Conservation (phyloP, 2,888 invertebrate genomes). For the Noctua comes region DNA sequence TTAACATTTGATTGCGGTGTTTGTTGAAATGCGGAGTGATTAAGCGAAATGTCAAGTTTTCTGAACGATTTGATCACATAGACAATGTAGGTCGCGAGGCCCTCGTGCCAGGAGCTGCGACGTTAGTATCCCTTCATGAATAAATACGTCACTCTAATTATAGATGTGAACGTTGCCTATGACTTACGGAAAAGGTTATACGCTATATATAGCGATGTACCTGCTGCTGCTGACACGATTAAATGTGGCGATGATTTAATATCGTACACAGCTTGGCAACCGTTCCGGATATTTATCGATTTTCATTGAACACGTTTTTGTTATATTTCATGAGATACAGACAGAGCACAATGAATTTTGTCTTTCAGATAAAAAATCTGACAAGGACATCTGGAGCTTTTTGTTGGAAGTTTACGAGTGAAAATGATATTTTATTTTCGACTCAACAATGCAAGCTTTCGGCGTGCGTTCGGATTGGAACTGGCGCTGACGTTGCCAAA, state of each 20-base stretch:
- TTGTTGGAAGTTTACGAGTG: conserved; percentile 27
- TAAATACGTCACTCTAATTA: conserved; percentile 81
- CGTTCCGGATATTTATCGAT: conserved; percentile 61
- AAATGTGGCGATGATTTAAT: conserved; percentile 68
- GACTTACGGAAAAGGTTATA: conserved; percentile 68
- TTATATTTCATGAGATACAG: conserved; percentile 46
- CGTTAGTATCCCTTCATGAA: conserved; percentile 78
- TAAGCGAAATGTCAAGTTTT: conserved; percentile 49
- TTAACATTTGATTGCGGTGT: conserved; percentile 52
- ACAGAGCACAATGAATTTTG: conserved; percentile 41
- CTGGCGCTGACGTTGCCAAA: conserved; percentile 48
- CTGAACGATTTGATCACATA: conserved; percentile 56
- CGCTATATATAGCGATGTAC: conserved; percentile 61
- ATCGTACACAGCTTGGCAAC: conserved; percentile 60
- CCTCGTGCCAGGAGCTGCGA: conserved; percentile 73
- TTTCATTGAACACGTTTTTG: conserved; percentile 60
- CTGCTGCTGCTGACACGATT: conserved; percentile 65
- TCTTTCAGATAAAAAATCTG: conserved; percentile 42
- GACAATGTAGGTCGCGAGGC: conserved; percentile 81
- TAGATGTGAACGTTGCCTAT: conserved; percentile 69
- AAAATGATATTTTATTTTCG: conserved; percentile 43
- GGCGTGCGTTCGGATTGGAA: conserved; percentile 15
- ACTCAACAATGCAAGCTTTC: conserved; percentile 25
- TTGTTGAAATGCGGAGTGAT: conserved; percentile 47
- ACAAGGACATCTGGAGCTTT: conserved; percentile 44